Evolutionary conservation across 2,113 vertebrate genomes (phyloP), one percentile per base, ranked within the genome.

Genomic region (Macquaria australasica): DNA sequence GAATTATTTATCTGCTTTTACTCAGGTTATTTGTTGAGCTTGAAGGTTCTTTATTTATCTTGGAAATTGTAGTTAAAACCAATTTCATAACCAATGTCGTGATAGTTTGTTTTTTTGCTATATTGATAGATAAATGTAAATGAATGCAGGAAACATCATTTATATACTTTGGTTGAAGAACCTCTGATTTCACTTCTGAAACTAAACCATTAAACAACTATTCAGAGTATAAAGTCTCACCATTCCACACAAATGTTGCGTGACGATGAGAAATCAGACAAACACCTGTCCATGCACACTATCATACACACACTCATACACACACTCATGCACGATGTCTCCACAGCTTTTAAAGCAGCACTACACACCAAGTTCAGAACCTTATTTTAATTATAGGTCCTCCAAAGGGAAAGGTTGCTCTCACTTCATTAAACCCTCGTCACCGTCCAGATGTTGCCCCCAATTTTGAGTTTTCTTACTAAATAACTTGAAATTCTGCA

Each of bases 291-390:
- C 28, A 18, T 16, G 64, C 60, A 68, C 28, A 31, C 34, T 3
- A 2, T 25, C 45, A 20, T 16, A 58, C 60, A 68, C 28, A 31
- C 34, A 34, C 34, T 25, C 45, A 20, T 16, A 58, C 60, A 68
- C 50, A 50, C 45, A 64, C 64, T 73, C 60, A 58, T 18, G 23
- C 50, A 23, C 20, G 83, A 67, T 82, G 74, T 85, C 20, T 41
- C 34, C 77, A 76, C 91, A 91, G 72, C 81, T n/a, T 76, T 60
- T 39, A 55, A 78, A 34, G 34, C 25, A 25, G 9, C 6, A 48
- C 16, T 16, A 48, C 55, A 60, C 18, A 39, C 12, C 0, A 45
- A 25, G 64, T 41, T 76, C 31, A 60, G 9, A 28, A 31, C 5
- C 4, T 4, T 21, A 21, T 12, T 20, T 43, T 59, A 59, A 25